Base-by-base conservation (phyloP, 2,113 vertebrate species). In the Gavia stellata region DNA sequence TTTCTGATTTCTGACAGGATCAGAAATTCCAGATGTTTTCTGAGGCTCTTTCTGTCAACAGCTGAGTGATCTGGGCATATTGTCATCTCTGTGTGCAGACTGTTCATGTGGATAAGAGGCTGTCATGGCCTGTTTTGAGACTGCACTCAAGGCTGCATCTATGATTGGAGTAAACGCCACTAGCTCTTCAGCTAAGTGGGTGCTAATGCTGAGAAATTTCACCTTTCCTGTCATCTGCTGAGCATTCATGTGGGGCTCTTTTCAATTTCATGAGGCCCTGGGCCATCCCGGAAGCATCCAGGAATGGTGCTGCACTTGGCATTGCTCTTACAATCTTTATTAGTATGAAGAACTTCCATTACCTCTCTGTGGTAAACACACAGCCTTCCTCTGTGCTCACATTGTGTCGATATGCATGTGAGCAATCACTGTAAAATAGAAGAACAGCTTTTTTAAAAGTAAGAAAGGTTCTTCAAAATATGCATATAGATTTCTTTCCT, bases 211-310 rank as follows among this genome's bases (percentile, higher is more conserved):
- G 40, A 82, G 78, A 94, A 91, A 72, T 87, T 91, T 95, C 70
- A 82, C 61, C 56, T 94, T 85, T 58, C 5, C 31, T 85, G 58
- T 87, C 61, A 59, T 95, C 84, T 65, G 17, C 21, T 3, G 7
- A 79, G 38, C 44, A 25, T 79, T 92, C 47, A 40, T 25, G 17
- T 63, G 47, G 42, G 7, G 15, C 65, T 87, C 21, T 90, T 90
- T 78, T 81, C 63, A 63, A 42, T 92, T 94, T 94, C 55, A 73
- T 78, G 79, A 83, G 42, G 56, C 62, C 34, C 24, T 58, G 28
- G 45, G 29, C 28, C 40, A 52, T 67, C 38, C 12, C 0, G 0
- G 31, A 40, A 66, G 12, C 25, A 77, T 66, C 50, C 0, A 0
- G 50, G 31, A 74, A 55, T 45, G 29, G 20, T 55, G 36, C 31